A percentile compares a stretch with the other conserved stretches of the same genome.
Evolutionary conservation across 2,113 vertebrate species (phyloP).

Genomic region (Plestiodon gilberti): DNA sequence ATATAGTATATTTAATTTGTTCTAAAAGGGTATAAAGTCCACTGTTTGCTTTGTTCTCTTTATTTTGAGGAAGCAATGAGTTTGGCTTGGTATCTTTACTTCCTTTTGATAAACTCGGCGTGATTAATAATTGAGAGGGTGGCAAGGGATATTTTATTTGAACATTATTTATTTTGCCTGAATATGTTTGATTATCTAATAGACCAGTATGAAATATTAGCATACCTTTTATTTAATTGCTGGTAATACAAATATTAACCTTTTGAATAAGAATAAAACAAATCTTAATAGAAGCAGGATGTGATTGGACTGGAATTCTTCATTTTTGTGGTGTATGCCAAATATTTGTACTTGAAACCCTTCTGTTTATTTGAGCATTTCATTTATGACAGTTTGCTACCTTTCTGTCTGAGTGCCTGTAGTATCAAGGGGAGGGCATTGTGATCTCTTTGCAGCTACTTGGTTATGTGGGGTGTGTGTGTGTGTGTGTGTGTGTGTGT

Average conservation of each 20-base stretch:
- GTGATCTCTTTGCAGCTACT: no score
- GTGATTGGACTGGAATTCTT: not conserved
- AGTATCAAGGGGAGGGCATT: no score
- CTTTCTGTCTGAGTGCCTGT: not conserved
- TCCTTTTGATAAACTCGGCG: slow-evolving; percentile 61
- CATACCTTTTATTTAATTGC: slow-evolving; percentile 54
- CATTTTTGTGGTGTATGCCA: slow-evolving; percentile 19
- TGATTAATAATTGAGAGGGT: slow-evolving; percentile 65
- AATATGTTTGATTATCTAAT: slow-evolving; percentile 62
- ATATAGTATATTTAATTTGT: slow-evolving; percentile 53
- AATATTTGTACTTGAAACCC: slow-evolving; percentile 36
- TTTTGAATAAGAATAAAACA: slow-evolving; percentile 38
- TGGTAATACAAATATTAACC: slow-evolving; percentile 44
- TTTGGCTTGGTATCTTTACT: slow-evolving; percentile 58
- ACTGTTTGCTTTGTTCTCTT: slow-evolving; percentile 67
- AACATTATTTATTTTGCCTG: slow-evolving; percentile 63
- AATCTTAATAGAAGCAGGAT: slow-evolving; percentile 20
- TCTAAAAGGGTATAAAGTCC: slow-evolving; percentile 56
- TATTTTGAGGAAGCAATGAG: slow-evolving; percentile 67
- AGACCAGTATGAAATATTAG: slow-evolving; percentile 63
- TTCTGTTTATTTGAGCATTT: slow-evolving; percentile 34
- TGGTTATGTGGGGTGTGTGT: no score
- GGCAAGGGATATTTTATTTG: slow-evolving; percentile 55
- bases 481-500: no score
- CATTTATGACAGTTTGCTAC: not conserved